These are phyloP conservation scores for Tetrax tetrax DNA, from an alignment of 2,113 vertebrate genomes.

Conservation along the genomic window DNA sequence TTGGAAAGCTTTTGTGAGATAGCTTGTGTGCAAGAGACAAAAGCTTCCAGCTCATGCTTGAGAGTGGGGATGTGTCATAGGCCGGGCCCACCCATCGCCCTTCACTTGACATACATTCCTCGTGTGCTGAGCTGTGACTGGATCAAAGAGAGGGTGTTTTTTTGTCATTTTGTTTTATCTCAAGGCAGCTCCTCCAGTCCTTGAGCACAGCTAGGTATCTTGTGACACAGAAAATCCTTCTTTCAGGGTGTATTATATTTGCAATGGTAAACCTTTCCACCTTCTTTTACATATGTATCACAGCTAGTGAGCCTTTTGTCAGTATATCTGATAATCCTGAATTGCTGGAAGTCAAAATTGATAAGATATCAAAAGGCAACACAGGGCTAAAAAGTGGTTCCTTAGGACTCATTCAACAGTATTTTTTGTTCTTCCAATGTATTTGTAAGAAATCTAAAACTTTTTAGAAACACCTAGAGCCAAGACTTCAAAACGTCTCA, in stretches of 20 bases:
- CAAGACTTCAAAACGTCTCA: not conserved
- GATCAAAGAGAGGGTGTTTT: not conserved
- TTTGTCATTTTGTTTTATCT: constrained; percentile 19
- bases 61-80: not conserved
- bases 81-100: not conserved
- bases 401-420: not conserved
- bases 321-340: not conserved
- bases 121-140: not conserved
- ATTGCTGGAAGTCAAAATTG: not conserved
- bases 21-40: not conserved
- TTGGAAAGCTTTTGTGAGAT: not conserved
- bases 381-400: not conserved
- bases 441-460: not conserved
- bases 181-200: not conserved
- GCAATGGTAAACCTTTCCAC: not conserved
- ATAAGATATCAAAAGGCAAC: not conserved
- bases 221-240: not conserved
- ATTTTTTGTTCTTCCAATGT: not conserved
- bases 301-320: not conserved
- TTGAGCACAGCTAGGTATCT: not conserved
- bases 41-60: not conserved
- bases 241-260: not conserved
- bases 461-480: not conserved
- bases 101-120: not conserved
- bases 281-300: not conserved